A percentile compares a stretch with the other conserved stretches of the same genome.
These are phyloP conservation scores for Neotragus pygmaeus DNA, from an alignment of 2,113 vertebrate species.

Conservation along the genomic window DNA sequence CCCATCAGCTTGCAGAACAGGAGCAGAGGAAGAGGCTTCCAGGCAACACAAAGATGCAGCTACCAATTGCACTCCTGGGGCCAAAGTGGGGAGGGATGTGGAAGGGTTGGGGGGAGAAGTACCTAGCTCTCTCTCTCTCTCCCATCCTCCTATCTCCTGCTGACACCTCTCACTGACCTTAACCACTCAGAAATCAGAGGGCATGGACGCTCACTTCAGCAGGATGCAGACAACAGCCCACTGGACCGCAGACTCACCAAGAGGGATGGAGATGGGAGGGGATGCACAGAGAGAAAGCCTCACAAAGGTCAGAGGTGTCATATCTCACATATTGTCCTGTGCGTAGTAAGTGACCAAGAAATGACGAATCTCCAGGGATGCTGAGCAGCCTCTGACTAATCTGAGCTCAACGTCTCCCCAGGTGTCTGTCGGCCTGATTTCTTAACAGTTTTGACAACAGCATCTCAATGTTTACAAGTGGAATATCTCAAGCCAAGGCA, in stretches of 20 bases:
- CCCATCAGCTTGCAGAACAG: neutral
- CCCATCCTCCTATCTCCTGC: neutral
- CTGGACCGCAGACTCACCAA: neutral
- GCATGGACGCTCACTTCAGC: rapidly evolving
- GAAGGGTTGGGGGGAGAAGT: neutral
- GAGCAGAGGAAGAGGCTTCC: neutral
- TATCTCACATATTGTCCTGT: neutral
- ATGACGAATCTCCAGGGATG: neutral
- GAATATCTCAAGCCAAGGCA: neutral
- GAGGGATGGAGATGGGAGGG: neutral
- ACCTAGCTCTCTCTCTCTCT: neutral
- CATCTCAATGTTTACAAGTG: neutral
- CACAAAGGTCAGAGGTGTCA: neutral
- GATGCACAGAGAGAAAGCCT: neutral
- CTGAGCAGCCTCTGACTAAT: neutral
- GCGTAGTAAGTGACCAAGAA: neutral
- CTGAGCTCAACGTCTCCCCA: neutral
- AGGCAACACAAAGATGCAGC: neutral
- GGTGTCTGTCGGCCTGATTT: neutral
- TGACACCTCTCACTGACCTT: neutral
- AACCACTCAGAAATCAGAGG: neutral
- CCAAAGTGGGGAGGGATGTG: neutral
- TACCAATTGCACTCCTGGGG: neutral
- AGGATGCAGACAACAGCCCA: rapidly evolving
- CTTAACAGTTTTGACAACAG: neutral